Evolutionary conservation across 2,888 invertebrate genomes (phyloP).

Genomic region (Orthonevra nobilis): DNA sequence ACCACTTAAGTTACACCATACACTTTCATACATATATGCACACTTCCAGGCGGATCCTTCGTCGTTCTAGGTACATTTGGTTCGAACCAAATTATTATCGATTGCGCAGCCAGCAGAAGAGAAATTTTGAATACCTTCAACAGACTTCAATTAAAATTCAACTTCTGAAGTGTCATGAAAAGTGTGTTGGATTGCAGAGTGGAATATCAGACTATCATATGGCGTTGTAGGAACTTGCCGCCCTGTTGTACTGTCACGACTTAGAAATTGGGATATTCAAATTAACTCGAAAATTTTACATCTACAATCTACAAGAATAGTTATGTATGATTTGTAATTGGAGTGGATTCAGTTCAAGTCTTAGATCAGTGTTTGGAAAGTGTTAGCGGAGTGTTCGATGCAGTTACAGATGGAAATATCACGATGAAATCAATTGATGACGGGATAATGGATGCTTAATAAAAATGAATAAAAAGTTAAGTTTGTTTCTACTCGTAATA

Average conservation of each 20-base stretch:
- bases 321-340: constrained; percentile 44
- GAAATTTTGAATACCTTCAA: constrained; percentile 50
- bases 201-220: constrained; percentile 1
- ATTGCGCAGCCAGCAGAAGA: constrained; percentile 45
- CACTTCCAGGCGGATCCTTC: not conserved
- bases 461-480: too few species aligned
- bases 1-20: not conserved
- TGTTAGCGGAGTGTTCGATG: constrained; percentile 27
- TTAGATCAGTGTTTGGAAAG: constrained; percentile 51
- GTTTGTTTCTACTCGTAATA: too few species aligned
- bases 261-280: constrained; percentile 64
- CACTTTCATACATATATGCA: not conserved
- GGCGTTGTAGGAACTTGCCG: too few species aligned
- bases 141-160: constrained; percentile 66
- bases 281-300: constrained; percentile 51
- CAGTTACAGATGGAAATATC: constrained; percentile 29
- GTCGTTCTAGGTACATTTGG: not conserved
- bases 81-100: constrained; percentile 27
- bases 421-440: not conserved
- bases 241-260: constrained; percentile 21
- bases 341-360: constrained; percentile 58
- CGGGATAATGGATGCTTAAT: constrained; percentile 17
- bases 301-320: too few species aligned
- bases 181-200: constrained; percentile 23
- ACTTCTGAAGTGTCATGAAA: constrained; percentile 57